Base-by-base conservation (phyloP, 2,888 invertebrate genomes). In the Imbricaverruca yamaguchii region DNA sequence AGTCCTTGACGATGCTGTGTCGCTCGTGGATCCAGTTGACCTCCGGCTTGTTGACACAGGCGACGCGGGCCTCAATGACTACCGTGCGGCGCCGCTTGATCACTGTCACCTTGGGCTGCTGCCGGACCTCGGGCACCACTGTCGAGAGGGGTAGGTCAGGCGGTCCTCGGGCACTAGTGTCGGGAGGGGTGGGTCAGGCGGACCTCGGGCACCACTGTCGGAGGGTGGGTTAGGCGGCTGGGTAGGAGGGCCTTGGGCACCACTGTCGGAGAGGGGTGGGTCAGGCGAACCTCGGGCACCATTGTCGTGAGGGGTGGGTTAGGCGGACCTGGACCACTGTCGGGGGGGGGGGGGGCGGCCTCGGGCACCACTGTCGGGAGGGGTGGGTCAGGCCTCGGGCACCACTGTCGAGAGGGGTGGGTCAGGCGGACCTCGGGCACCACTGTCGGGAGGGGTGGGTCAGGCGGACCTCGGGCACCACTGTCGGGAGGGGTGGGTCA, bases 1-100 rank as follows among this genome's bases (percentile, higher is more conserved):
- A 90, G 87, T 92, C 94, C 86, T 95, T 92, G 85, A 88, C 91
- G 77, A 96, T 93, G 39, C 93, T 92, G 84, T 90, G 91, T 25
- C 91, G 88, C 89, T 97, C 97, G 86, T 96, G 95, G 88, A 92
- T 96, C 97, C 98, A 98, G 69, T 93, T 94, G 87, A 96, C 94
- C 84, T 94, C 92, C 13, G 98, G 98, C 85, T 94, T 93, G 86
- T 96, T 96, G 89, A 95, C 94, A 85, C 96, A 96, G 87, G 95
- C 92, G 83, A 98, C 95, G 87, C 93, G 92, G 87, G 97, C 96
- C 88, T 97, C 96, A 87, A 98, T 94, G 85, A 97, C 92, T 84
- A 98, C 93, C 85, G 95, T 94, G 87, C 97, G 97, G n/a, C 82
- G 83, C 80, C 57, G 81, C 81, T 85, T 82, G 81, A 83, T 83